Evolutionary conservation across 2,797 vertebrate species (phyloP).

Genomic region (Hybognathus amarus): DNA sequence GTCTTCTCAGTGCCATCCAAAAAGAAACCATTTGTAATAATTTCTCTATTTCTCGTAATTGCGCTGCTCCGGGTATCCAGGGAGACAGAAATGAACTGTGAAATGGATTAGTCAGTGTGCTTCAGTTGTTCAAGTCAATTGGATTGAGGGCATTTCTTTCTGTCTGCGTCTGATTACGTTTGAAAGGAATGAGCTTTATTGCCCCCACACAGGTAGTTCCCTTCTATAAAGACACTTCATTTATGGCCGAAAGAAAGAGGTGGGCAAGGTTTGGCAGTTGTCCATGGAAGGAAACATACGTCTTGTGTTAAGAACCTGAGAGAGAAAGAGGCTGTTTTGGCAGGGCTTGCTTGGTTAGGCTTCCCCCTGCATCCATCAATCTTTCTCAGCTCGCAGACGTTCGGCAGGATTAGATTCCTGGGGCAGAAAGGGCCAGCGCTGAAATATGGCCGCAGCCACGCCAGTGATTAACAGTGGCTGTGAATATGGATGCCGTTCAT

Average conservation of each 20-base stretch:
- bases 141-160: slow-evolving; percentile 38
- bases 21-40: slow-evolving; percentile 48
- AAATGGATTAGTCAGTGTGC: slow-evolving; percentile 52
- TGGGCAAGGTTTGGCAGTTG: slow-evolving; percentile 16
- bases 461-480: slow-evolving; percentile 48
- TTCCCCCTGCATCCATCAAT: slow-evolving; percentile 55
- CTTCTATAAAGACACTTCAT: slow-evolving; percentile 23
- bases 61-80: slow-evolving; percentile 45
- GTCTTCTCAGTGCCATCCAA: slow-evolving; percentile 39
- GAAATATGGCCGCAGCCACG: slow-evolving; percentile 43
- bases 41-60: slow-evolving; percentile 57
- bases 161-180: slow-evolving; percentile 49
- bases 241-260: neutral
- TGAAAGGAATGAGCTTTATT: slow-evolving; percentile 35
- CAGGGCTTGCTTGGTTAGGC: slow-evolving; percentile 29
- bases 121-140: slow-evolving; percentile 52
- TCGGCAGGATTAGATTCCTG: slow-evolving; percentile 50
- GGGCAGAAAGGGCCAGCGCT: slow-evolving; percentile 46
- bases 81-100: slow-evolving; percentile 56
- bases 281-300: neutral
- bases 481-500: slow-evolving; percentile 52
- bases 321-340: slow-evolving; percentile 10
- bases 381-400: slow-evolving; percentile 52
- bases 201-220: slow-evolving; percentile 38
- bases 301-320: slow-evolving; percentile 26